Conservation (phyloP, 1,140 invertebrate genomes). For the Heliconius hermathena region DNA sequence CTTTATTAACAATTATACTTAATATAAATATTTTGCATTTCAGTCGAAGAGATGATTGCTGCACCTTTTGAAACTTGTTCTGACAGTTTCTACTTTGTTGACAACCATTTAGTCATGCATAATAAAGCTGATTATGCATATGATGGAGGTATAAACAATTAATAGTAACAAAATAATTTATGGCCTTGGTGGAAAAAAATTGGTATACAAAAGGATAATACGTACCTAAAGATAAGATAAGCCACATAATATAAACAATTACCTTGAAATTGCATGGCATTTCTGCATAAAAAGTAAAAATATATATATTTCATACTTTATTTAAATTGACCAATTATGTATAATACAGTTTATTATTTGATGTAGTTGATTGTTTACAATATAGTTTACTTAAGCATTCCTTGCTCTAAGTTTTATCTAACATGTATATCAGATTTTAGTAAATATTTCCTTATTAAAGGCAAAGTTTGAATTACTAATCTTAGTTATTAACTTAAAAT, state of each 20-base stretch:
- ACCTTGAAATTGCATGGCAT: not conserved
- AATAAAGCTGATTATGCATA: slow-evolving; percentile 99
- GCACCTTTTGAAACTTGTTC: slow-evolving; percentile 98
- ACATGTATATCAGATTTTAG: not conserved
- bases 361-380: not conserved
- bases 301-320: not conserved
- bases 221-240: not conserved
- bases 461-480: not conserved
- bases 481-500: not conserved
- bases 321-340: not conserved
- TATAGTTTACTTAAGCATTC: not conserved
- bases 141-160: slow-evolving; percentile 86
- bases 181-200: not conserved
- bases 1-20: too few species aligned
- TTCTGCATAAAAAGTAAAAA: not conserved
- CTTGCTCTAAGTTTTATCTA: not conserved
- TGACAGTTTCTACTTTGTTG: slow-evolving; percentile 99
- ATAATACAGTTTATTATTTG: not conserved
- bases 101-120: slow-evolving; percentile 98
- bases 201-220: not conserved
- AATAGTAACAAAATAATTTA: slow-evolving; percentile 27
- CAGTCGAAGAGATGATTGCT: slow-evolving; percentile 98
- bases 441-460: not conserved
- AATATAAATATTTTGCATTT: slow-evolving; percentile 34
- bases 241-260: not conserved